phyloP scores from a whole-genome alignment of 2,113 vertebrate species.

The Cynoglossus semilaevis region DNA sequence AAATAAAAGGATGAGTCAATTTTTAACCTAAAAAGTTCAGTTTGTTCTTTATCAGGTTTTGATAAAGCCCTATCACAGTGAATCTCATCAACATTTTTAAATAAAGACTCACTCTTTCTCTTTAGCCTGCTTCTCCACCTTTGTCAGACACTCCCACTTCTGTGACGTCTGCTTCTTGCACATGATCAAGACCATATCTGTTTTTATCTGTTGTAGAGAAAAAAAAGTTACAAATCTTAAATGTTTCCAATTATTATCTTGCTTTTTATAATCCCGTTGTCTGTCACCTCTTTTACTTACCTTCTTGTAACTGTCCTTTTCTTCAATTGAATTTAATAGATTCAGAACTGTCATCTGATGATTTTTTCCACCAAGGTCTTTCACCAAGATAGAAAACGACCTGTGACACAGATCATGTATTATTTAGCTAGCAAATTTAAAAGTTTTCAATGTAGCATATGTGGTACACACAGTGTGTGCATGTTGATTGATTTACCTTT shows the following conservation, averaged over 20 bases:
- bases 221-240: background rate
- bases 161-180: conserved; percentile 88
- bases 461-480: background rate
- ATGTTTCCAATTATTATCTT: too few species aligned
- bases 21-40: background rate
- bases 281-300: conserved; percentile 55
- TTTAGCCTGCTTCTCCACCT: conserved; percentile 91
- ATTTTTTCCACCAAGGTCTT: conserved; percentile 90
- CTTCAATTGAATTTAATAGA: conserved; percentile 85
- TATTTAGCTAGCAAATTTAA: background rate
- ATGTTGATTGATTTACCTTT: conserved; percentile 74
- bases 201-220: conserved; percentile 83
- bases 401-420: conserved; percentile 61
- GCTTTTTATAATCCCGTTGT: too few species aligned
- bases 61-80: too few species aligned
- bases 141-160: conserved; percentile 94
- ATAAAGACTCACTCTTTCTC: conserved; percentile 89
- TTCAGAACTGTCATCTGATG: conserved; percentile 92
- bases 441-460: rapidly evolving
- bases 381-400: conserved; percentile 90
- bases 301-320: conserved; percentile 89
- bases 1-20: background rate
- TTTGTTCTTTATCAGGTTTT: background rate
- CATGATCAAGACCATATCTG: conserved; percentile 89
- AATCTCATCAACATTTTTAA: too few species aligned